Evolutionary conservation across 2,113 vertebrate genomes (phyloP).

Genomic region (Bos indicus): DNA sequence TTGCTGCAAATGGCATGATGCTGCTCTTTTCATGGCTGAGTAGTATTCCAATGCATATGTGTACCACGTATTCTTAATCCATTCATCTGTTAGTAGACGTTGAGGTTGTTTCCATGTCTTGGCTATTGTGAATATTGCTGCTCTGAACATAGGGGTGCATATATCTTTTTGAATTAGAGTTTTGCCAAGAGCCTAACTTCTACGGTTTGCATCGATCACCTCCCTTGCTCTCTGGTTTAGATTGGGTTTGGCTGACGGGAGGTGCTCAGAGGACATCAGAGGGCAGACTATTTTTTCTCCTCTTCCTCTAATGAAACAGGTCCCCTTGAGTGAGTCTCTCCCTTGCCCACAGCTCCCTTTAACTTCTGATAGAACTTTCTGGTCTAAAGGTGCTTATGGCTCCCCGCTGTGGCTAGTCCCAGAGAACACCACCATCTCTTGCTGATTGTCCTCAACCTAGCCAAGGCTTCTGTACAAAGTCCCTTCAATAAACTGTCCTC

Average conservation of each 20-base stretch:
- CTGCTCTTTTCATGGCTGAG: not conserved
- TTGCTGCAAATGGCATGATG: not conserved
- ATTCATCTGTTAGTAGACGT: not conserved
- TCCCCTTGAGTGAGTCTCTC: not conserved
- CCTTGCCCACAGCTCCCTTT: not conserved
- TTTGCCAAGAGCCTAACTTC: not conserved
- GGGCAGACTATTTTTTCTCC: not conserved
- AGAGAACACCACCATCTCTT: not conserved
- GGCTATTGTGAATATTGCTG: not conserved
- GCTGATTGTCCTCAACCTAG: not conserved
- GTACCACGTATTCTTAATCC: not conserved
- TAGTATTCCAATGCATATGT: not conserved
- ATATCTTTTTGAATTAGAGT: not conserved
- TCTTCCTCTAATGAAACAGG: not conserved
- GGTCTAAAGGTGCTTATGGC: accelerated
- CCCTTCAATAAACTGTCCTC: not conserved
- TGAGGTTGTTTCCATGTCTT: not conserved
- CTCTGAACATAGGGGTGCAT: not conserved
- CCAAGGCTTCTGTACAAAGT: no score
- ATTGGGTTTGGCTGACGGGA: not conserved
- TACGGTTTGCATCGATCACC: accelerated
- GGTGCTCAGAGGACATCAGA: not conserved
- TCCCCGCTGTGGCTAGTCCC: no score
- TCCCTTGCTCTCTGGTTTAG: not conserved
- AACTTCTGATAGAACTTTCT: not conserved